Conservation (phyloP, 2,113 vertebrate genomes). For the Eublepharis macularius region DNA sequence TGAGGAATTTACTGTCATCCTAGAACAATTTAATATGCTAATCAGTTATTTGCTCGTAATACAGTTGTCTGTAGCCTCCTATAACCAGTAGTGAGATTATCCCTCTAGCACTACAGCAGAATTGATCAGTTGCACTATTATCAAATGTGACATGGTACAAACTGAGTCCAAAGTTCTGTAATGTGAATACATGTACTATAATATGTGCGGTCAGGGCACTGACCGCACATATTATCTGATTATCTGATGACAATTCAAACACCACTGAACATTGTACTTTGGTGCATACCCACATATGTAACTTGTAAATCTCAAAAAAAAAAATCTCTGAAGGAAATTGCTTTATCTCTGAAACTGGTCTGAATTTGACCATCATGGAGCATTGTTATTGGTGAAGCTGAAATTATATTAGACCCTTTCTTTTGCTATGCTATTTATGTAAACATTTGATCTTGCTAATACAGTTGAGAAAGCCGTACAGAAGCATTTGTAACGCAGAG, state of each 20-base stretch:
- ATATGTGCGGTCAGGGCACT: not conserved
- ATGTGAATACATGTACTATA: too few relatives aligned
- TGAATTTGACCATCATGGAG: not conserved
- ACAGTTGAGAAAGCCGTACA: not conserved
- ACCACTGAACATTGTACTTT: not conserved
- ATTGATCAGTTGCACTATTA: not conserved
- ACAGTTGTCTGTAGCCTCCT: constrained; percentile 11
- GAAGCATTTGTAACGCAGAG: not conserved
- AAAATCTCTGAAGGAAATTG: not conserved
- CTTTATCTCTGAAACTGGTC: not conserved
- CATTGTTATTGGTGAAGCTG: not conserved
- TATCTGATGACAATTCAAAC: not conserved
- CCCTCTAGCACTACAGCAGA: not conserved
- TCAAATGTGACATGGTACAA: not conserved
- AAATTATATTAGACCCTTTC: not conserved
- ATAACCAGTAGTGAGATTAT: constrained; percentile 1
- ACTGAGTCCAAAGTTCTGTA: not conserved
- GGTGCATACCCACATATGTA: not conserved
- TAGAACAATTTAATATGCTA: constrained; percentile 34
- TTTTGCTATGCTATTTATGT: not conserved
- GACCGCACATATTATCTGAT: not conserved
- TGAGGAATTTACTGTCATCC: constrained; percentile 36
- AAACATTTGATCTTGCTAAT: not conserved
- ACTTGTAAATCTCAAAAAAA: not conserved
- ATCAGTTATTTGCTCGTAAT: constrained; percentile 30